A percentile compares a stretch with the other conserved stretches of the same genome.
Conservation (phyloP, 2,113 vertebrate genomes). For the Tenebrosternarchus preto region DNA sequence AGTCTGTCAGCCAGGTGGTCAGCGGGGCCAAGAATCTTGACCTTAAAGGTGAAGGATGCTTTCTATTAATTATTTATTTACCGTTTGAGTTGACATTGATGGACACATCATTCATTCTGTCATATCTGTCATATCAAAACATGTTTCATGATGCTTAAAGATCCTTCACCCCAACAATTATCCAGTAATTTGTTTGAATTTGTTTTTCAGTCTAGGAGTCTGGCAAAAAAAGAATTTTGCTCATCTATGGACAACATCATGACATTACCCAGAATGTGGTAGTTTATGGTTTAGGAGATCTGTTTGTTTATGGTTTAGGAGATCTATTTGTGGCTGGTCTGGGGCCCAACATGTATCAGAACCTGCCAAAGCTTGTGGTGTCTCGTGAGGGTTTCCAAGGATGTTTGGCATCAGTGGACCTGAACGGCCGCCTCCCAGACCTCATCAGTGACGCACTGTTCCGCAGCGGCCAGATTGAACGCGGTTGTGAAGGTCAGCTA, state of each 20-base stretch:
- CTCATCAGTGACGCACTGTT: conserved; percentile 93
- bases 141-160: too few species aligned
- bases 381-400: conserved; percentile 96
- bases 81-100: too few species aligned
- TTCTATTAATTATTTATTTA: background rate
- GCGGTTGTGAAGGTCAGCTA: conserved; percentile 91
- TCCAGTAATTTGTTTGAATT: too few species aligned
- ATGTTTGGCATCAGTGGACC: conserved; percentile 92
- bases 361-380: conserved; percentile 94
- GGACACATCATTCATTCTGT: too few species aligned
- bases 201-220: background rate
- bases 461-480: conserved; percentile 93
- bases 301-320: conserved; percentile 88
- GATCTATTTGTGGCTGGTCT: conserved; percentile 94
- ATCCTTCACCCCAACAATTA: too few species aligned
- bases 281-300: conserved; percentile 77
- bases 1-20: conserved; percentile 95
- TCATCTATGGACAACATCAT: background rate
- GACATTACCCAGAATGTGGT: background rate
- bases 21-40: conserved; percentile 98
- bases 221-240: background rate
- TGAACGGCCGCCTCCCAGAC: conserved; percentile 94
- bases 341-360: conserved; percentile 94
- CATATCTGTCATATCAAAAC: too few species aligned
- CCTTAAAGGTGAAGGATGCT: conserved; percentile 85